Percentiles rank a stretch among this genome's conserved stretches.
Conservation (phyloP, 2,888 invertebrate genomes). For the Elysia crispata region DNA sequence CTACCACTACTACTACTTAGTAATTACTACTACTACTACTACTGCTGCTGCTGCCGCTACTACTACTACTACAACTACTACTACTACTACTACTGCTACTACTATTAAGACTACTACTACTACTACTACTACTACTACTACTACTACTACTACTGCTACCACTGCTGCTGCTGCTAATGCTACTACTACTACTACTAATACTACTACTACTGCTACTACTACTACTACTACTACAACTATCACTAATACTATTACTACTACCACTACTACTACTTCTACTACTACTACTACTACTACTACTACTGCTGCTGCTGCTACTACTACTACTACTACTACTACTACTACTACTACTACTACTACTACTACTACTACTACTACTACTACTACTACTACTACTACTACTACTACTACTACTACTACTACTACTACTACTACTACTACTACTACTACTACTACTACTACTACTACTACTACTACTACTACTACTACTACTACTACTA, state of each 20-base stretch:
- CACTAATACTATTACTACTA: not conserved
- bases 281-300: not conserved
- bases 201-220: too few relatives aligned
- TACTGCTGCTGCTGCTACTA: not conserved
- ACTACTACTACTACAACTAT: not conserved
- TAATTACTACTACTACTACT: not conserved
- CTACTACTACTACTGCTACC: not conserved
- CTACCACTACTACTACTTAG: too few relatives aligned
- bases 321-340: not conserved
- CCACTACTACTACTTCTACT: not conserved
- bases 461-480: not conserved
- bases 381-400: not conserved
- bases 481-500: not conserved
- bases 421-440: not conserved
- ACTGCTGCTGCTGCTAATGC: too few relatives aligned
- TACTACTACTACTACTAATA: too few relatives aligned
- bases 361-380: not conserved
- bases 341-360: not conserved
- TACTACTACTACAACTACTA: not conserved
- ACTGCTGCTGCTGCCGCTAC: not conserved
- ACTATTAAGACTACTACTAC: too few relatives aligned
- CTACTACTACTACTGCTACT: not conserved
- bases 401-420: not conserved
- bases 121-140: conserved; percentile 1
- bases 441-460: not conserved